phyloP scores from a whole-genome alignment of 2,113 vertebrate genomes.

The Phylloscopus trochilus region DNA sequence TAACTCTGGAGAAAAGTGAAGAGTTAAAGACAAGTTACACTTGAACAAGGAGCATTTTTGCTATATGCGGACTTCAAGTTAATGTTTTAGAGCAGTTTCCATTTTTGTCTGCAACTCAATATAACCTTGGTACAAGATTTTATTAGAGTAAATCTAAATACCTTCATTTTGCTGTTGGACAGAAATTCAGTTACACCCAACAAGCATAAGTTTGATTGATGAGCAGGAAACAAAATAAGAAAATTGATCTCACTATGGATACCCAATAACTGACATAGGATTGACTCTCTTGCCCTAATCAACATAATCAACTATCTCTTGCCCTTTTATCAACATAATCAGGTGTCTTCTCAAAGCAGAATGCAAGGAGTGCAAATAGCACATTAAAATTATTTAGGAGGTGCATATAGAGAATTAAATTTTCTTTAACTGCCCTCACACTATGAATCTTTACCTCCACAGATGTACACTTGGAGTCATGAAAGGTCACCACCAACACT shows the following conservation, averaged over 20 bases:
- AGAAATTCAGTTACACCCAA: not conserved
- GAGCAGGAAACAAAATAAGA: not conserved
- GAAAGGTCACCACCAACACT: not conserved
- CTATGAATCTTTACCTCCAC: not conserved
- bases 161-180: not conserved
- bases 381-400: not conserved
- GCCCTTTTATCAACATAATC: not conserved
- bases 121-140: not conserved
- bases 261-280: not conserved
- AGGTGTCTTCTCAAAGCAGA: not conserved
- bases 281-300: not conserved
- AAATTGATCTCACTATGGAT: not conserved
- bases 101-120: not conserved
- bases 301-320: too few species aligned
- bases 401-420: not conserved
- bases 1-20: not conserved
- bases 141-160: not conserved
- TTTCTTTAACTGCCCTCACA: not conserved
- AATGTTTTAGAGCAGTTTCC: not conserved
- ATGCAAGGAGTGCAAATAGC: not conserved
- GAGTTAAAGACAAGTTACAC: not conserved
- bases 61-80: not conserved
- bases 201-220: not conserved
- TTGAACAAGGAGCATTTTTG: not conserved
- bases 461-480: fast-evolving